Percentiles rank a stretch among this genome's conserved stretches.
Evolutionary conservation across 2,888 invertebrate species (phyloP).

Genomic region (Steinernema hermaphroditum): DNA sequence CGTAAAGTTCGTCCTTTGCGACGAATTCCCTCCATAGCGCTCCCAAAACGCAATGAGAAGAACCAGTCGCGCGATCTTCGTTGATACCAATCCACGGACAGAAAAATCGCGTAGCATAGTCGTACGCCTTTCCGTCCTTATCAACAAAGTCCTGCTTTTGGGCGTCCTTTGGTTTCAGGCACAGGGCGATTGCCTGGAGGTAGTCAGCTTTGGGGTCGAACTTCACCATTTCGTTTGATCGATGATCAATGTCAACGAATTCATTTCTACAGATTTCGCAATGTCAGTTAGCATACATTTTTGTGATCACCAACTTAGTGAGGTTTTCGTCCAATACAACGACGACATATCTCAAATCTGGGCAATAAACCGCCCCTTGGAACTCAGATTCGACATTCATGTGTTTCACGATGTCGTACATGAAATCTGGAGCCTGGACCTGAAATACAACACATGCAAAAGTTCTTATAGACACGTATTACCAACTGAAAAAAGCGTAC

Average conservation of each 20-base stretch:
- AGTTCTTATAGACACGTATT: too few species aligned
- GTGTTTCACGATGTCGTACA: constrained; percentile 42
- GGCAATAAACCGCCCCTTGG: constrained; percentile 41
- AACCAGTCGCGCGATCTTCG: constrained; percentile 69
- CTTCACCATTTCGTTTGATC: constrained; percentile 52
- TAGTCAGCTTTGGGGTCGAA: constrained; percentile 54
- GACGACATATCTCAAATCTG: constrained; percentile 42
- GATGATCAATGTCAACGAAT: too few species aligned
- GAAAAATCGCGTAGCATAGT: constrained; percentile 68
- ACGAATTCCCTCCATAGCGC: constrained; percentile 47
- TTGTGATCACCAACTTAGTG: too few species aligned
- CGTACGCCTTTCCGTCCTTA: constrained; percentile 47
- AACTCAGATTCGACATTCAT: constrained; percentile 33
- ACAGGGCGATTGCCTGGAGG: constrained; percentile 47
- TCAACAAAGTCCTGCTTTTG: too few species aligned
- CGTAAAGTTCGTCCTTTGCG: too few species aligned
- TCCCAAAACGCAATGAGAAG: constrained; percentile 52
- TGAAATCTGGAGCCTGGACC: constrained; percentile 43
- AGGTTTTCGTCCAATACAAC: constrained; percentile 50
- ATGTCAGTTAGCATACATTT: too few species aligned
- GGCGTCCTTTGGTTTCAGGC: constrained; percentile 44
- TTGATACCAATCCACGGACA: constrained; percentile 68
- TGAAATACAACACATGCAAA: too few species aligned
- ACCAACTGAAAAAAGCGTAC: too few species aligned
- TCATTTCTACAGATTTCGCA: too few species aligned